phyloP scores from a whole-genome alignment of 2,797 vertebrate species.

The Lycodopsis pacificus region DNA sequence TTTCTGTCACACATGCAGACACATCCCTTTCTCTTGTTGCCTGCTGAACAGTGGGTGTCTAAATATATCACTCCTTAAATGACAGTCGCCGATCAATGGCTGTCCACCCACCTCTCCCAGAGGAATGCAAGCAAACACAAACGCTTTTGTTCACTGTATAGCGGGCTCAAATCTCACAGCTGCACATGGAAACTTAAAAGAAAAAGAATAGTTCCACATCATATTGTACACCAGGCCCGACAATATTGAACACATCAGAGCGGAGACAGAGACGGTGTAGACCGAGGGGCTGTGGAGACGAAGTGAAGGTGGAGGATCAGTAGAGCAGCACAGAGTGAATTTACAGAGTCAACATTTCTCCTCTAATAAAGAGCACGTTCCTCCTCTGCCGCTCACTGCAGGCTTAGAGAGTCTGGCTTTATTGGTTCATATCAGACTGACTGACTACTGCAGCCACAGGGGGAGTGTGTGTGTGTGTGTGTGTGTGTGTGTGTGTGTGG shows the following conservation, averaged over 20 bases:
- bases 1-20: background rate
- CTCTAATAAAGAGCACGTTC: constrained; percentile 67
- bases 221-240: background rate
- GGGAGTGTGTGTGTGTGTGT: background rate
- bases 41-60: constrained; percentile 6
- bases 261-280: constrained; percentile 16
- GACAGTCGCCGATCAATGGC: constrained; percentile 46
- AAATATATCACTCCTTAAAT: constrained; percentile 26
- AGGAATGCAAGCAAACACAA: constrained; percentile 16
- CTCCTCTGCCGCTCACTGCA: constrained; percentile 44
- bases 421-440: constrained; percentile 73
- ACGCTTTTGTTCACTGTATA: constrained; percentile 9
- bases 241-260: constrained; percentile 18
- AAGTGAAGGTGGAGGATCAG: constrained; percentile 44
- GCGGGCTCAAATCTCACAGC: constrained; percentile 21
- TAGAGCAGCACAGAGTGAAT: constrained; percentile 39
- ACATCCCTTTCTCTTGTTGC: background rate
- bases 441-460: constrained; percentile 50
- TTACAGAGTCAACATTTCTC: constrained; percentile 42
- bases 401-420: constrained; percentile 52
- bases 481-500: constrained; percentile 16
- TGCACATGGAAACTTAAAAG: constrained; percentile 15
- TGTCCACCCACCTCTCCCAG: constrained; percentile 27
- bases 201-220: background rate
- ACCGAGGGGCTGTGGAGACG: constrained; percentile 19